Conservation (phyloP, 2,888 invertebrate species). For the Noctua comes region DNA sequence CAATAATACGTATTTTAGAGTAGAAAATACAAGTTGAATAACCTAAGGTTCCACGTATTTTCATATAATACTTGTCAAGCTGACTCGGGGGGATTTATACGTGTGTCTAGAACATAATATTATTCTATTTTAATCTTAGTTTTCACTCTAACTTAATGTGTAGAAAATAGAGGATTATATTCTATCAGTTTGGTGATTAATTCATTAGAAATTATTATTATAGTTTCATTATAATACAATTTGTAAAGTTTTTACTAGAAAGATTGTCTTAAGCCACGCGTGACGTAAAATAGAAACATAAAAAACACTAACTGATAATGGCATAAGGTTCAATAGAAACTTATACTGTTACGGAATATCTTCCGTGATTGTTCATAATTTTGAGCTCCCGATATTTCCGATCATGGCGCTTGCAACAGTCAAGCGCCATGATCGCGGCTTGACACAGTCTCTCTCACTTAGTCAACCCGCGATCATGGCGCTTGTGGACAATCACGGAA, state of each 20-base stretch:
- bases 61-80: conserved; percentile 46
- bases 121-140: conserved; percentile 27
- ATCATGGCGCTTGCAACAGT: too few species aligned
- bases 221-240: neutral
- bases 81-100: conserved; percentile 36
- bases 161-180: conserved; percentile 17
- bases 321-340: too few species aligned
- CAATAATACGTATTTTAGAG: conserved; percentile 26
- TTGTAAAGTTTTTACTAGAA: neutral
- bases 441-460: too few species aligned
- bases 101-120: conserved; percentile 36
- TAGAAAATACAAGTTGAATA: conserved; percentile 47
- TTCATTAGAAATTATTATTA: conserved; percentile 10
- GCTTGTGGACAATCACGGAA: too few species aligned
- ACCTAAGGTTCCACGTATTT: conserved; percentile 41
- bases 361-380: too few species aligned
- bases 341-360: too few species aligned
- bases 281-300: neutral
- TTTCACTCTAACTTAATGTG: conserved; percentile 24
- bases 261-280: neutral
- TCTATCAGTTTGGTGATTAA: conserved; percentile 10
- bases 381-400: too few species aligned
- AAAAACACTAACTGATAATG: neutral
- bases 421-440: too few species aligned
- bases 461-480: too few species aligned